Evolutionary conservation across 92 coral and sea anemone genomes (phyloP), one percentile per base, ranked within the genome.

Genomic region (Blastomussa wellsi): DNA sequence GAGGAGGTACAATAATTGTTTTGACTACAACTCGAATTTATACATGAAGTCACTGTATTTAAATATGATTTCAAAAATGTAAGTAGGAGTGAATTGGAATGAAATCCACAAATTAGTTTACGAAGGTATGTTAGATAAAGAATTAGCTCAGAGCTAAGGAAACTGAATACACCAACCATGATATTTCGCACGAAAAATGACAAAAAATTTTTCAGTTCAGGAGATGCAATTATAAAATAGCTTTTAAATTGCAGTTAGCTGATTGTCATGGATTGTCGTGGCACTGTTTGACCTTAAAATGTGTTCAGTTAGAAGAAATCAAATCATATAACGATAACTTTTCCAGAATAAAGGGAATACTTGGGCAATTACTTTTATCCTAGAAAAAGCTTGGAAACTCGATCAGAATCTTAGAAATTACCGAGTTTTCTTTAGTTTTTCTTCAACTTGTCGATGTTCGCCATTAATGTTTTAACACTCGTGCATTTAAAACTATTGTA

Each of bases 381-480:
- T 57, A 26, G 33, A 26, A 26, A 62, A 62, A 16, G 8, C 17
- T 62, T 26, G 17, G 24, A 26, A 62, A 26, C 3, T 9, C 33
- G 68, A 26, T 26, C 8, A n/a, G 68, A 62, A 62, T 62, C 35
- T 26, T 62, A 26, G 5, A 11, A 26, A 62, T 51, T 14, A 5
- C 32, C n/a, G 62, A 5, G 10, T 26, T 62, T 62, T 62, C 35
- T 5, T 26, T 10, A 62, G 16, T 26, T 26, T 26, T 62, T 59
- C 32, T 62, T 26, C 35, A 9, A 9, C 10, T 62, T n/a, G 32
- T 26, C 16, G 47, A 37, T 5, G 11, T 57, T 26, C 16, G n/a
- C 1, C 36, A 82, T 52, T 72, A 70, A 82, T 71, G 31, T 82
- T 70, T 82, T n/a, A 82, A 22, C 78, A 72, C 77, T 51, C 68